These are phyloP conservation scores for Melieria picta DNA, from an alignment of 2,888 invertebrate species.

Conservation along the genomic window DNA sequence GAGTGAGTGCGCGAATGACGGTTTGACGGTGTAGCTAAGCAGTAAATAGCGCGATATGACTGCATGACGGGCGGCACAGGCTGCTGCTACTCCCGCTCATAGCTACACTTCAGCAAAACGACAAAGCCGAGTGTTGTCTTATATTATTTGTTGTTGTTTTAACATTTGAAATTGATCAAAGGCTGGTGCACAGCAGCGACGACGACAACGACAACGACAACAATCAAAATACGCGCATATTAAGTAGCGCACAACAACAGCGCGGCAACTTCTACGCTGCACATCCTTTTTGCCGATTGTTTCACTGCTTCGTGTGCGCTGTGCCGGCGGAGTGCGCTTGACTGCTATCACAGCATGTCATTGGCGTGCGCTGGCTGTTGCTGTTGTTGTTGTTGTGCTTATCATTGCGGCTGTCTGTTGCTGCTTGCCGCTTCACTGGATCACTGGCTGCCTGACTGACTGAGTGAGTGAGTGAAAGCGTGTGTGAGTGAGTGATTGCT, in stretches of 20 bases:
- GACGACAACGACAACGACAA: slow-evolving; percentile 36
- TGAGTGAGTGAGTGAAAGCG: no score
- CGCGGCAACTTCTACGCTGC: background rate
- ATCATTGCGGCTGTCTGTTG: background rate
- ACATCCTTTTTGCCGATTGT: no score
- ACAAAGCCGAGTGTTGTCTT: background rate
- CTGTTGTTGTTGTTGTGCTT: background rate
- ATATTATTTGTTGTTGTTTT: slow-evolving; percentile 1
- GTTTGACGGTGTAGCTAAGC: slow-evolving; percentile 39
- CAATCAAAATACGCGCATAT: slow-evolving; percentile 39
- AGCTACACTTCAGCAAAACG: no score
- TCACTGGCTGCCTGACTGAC: no score
- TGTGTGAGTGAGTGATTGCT: no score
- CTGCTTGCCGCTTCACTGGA: background rate
- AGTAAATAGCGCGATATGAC: background rate
- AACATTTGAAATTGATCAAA: slow-evolving; percentile 51
- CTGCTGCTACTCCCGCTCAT: no score
- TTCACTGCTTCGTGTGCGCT: no score
- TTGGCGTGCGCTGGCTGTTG: background rate
- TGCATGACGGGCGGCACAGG: no score
- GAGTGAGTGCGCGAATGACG: slow-evolving; percentile 45
- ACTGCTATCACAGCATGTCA: no score
- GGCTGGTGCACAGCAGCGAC: slow-evolving; percentile 20
- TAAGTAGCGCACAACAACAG: slow-evolving; percentile 14
- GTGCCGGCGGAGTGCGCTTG: no score